A percentile compares a stretch with the other conserved stretches of the same genome.
Conservation (phyloP, 2,113 vertebrate species). For the Eurypyga helias region DNA sequence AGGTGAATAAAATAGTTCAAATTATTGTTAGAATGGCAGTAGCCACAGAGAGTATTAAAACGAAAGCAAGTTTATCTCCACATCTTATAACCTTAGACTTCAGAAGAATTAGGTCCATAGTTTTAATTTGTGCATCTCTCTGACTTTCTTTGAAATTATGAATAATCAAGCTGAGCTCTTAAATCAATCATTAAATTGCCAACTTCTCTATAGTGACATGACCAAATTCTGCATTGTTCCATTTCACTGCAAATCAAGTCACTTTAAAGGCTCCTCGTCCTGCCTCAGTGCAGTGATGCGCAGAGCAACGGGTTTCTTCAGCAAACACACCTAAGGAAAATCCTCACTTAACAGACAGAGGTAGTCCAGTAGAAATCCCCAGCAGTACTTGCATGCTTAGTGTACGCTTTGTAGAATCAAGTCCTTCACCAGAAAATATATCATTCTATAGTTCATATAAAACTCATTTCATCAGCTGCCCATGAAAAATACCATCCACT, state of each 20-base stretch:
- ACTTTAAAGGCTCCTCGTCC: neutral
- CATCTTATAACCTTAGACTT: neutral
- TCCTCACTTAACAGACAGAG: neutral
- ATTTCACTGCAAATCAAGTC: neutral
- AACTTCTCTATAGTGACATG: neutral
- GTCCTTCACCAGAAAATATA: neutral
- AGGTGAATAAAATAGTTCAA: neutral
- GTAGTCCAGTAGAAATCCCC: neutral
- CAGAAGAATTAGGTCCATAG: neutral
- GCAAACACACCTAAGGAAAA: neutral
- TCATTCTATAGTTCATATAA: neutral
- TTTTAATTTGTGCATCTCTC: neutral
- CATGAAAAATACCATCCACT: neutral
- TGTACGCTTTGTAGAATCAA: neutral
- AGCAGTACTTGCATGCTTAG: neutral
- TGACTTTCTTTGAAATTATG: neutral
- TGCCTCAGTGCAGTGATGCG: neutral
- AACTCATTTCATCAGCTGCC: neutral
- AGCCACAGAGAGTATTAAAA: neutral
- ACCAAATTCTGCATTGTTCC: neutral
- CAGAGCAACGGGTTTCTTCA: neutral
- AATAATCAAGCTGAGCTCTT: neutral
- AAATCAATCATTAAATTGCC: neutral
- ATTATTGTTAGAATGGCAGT: neutral
- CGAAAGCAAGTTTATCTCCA: neutral